Conservation (phyloP, 2,797 vertebrate genomes). For the Philypnodon macrostomus region DNA sequence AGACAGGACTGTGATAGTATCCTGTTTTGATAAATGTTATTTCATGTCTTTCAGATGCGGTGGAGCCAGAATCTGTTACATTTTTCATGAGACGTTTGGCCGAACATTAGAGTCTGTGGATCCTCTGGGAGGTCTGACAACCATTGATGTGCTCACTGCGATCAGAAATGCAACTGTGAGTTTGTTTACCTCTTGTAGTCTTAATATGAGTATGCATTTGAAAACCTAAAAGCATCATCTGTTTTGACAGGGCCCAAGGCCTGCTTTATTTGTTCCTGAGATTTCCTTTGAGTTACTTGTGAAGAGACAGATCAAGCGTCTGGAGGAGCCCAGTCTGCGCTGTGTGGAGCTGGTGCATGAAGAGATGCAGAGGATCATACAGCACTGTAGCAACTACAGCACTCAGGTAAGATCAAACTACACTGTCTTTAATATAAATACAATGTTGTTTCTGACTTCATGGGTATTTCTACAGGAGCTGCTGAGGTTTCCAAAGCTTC, state of each 20-base stretch:
- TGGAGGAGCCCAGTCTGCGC: conserved; percentile 95
- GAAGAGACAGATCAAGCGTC: conserved; percentile 95
- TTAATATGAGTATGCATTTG: not conserved
- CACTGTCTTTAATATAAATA: not conserved
- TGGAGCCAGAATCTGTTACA: conserved; percentile 97
- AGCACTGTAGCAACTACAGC: conserved; percentile 90
- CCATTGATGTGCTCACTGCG: conserved; percentile 95
- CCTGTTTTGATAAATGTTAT: conserved; percentile 42
- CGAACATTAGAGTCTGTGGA: conserved; percentile 97
- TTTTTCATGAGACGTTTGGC: conserved; percentile 98
- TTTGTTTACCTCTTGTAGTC: conserved; percentile 1
- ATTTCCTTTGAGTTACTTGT: conserved; percentile 96
- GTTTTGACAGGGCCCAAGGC: conserved; percentile 83
- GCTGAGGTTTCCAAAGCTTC: conserved; percentile 94
- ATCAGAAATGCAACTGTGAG: conserved; percentile 97
- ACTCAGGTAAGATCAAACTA: conserved; percentile 65
- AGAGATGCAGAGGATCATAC: conserved; percentile 99
- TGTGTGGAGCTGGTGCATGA: conserved; percentile 98
- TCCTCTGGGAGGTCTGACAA: conserved; percentile 94
- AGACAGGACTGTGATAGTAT: conserved; percentile 48
- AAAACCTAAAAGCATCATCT: not conserved
- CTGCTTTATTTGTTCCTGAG: conserved; percentile 96
- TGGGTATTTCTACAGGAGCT: conserved; percentile 80
- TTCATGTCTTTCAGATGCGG: conserved; percentile 83
- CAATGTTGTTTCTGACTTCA: not conserved